Percentiles rank a stretch among this genome's conserved stretches.
Conservation (phyloP, 1,140 invertebrate genomes). For the Drosophila asahinai region DNA sequence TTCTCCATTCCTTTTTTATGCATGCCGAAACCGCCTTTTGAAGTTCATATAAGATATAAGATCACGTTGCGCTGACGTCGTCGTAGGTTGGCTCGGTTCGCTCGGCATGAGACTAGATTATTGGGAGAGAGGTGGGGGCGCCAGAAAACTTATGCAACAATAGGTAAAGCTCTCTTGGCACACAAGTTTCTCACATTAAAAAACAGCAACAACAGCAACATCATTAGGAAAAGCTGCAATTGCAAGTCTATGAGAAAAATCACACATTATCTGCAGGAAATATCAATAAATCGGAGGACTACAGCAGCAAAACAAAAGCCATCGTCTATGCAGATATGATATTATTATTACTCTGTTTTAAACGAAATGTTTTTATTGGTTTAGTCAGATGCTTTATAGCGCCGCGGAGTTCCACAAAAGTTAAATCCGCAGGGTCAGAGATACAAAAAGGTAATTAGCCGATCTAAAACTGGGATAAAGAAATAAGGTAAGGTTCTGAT, state of each 20-base stretch:
- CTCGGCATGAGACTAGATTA: conserved; percentile 7
- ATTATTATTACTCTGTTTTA: neutral
- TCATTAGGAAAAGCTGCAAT: conserved; percentile 30
- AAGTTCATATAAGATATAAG: conserved; percentile 60
- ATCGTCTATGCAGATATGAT: conserved; percentile 6
- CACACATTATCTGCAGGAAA: conserved; percentile 81
- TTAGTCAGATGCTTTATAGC: too few species aligned
- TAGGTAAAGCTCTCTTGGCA: conserved; percentile 71
- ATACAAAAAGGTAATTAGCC: too few species aligned
- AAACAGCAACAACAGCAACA: conserved; percentile 54
- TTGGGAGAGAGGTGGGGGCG: conserved; percentile 8
- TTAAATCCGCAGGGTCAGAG: too few species aligned
- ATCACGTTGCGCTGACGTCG: conserved; percentile 58
- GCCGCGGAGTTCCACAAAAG: too few species aligned
- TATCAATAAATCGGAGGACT: conserved; percentile 77
- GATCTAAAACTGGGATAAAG: too few species aligned
- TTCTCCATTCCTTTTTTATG: conserved; percentile 28
- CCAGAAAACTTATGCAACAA: conserved; percentile 62
- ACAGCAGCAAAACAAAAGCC: conserved; percentile 49
- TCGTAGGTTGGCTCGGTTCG: conserved; percentile 30
- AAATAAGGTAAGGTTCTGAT: too few species aligned
- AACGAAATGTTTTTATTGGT: too few species aligned
- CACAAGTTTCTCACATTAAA: conserved; percentile 77
- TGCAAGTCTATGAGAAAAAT: conserved; percentile 76
- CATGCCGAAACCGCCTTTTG: conserved; percentile 46